These are phyloP conservation scores for Frankliniella fusca DNA, from an alignment of 2,888 invertebrate genomes.

Conservation along the genomic window DNA sequence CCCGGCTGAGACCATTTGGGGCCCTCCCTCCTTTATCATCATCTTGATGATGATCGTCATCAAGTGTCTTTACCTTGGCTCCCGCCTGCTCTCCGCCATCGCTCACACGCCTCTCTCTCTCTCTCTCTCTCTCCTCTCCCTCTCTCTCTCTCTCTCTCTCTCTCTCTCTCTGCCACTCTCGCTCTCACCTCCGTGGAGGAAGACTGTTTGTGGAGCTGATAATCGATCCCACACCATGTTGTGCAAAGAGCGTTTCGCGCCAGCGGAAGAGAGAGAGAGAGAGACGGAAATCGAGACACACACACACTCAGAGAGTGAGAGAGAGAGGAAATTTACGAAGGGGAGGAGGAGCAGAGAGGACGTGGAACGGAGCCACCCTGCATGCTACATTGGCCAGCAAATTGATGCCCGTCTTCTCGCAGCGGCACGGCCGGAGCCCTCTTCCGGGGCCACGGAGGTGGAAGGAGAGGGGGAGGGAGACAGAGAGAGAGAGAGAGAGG, in stretches of 20 bases:
- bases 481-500: background rate
- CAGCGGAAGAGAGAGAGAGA: background rate
- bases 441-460: background rate
- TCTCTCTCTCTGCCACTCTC: background rate
- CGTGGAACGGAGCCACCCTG: background rate
- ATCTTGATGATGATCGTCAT: too few species aligned
- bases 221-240: background rate
- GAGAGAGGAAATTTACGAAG: background rate
- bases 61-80: too few species aligned
- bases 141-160: too few species aligned
- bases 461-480: background rate
- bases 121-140: too few species aligned
- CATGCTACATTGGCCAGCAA: constrained; percentile 10
- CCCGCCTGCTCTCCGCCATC: too few species aligned
- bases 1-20: too few species aligned
- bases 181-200: background rate
- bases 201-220: background rate
- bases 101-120: too few species aligned
- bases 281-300: background rate
- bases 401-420: background rate
- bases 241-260: background rate
- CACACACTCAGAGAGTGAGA: background rate
- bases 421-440: background rate
- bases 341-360: background rate
- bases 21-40: too few species aligned